Conservation (phyloP, 1,140 invertebrate genomes). For the Eupeodes corollae region DNA sequence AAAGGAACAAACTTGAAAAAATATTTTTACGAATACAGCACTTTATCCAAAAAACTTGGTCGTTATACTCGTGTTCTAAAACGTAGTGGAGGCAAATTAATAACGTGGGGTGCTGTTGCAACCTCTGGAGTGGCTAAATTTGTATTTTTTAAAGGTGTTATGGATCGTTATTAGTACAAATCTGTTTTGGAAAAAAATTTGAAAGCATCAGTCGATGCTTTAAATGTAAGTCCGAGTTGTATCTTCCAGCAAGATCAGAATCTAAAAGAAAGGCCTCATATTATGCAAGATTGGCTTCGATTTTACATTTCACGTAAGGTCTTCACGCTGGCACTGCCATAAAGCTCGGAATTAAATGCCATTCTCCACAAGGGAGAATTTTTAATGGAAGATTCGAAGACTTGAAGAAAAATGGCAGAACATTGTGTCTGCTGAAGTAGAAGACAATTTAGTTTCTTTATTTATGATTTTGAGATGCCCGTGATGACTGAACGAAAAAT, state of each 20-base stretch:
- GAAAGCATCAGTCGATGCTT: conserved; percentile 8
- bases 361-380: conserved; percentile 23
- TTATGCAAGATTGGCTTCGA: conserved; percentile 17
- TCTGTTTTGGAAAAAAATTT: conserved; percentile 14
- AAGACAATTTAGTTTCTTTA: conserved; percentile 13
- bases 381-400: conserved; percentile 8
- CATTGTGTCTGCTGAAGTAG: conserved; percentile 5
- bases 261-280: too few species aligned
- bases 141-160: conserved; percentile 13
- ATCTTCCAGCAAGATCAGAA: conserved; percentile 22
- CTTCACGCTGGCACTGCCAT: conserved; percentile 18
- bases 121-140: conserved; percentile 16
- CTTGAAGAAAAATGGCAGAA: conserved; percentile 4
- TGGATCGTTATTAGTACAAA: conserved; percentile 10
- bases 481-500: conserved; percentile 17
- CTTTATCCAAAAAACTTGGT: conserved; percentile 10
- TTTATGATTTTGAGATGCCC: conserved; percentile 8
- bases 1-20: too few species aligned
- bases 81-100: conserved; percentile 23
- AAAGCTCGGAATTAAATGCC: conserved; percentile 26
- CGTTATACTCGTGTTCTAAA: conserved; percentile 34
- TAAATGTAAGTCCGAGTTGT: conserved; percentile 2
- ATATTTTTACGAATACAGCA: conserved; percentile 6
- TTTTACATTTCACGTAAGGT: conserved; percentile 12
- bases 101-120: conserved; percentile 30